phyloP scores from a whole-genome alignment of 2,113 vertebrate species.

The Callaeas wilsoni region DNA sequence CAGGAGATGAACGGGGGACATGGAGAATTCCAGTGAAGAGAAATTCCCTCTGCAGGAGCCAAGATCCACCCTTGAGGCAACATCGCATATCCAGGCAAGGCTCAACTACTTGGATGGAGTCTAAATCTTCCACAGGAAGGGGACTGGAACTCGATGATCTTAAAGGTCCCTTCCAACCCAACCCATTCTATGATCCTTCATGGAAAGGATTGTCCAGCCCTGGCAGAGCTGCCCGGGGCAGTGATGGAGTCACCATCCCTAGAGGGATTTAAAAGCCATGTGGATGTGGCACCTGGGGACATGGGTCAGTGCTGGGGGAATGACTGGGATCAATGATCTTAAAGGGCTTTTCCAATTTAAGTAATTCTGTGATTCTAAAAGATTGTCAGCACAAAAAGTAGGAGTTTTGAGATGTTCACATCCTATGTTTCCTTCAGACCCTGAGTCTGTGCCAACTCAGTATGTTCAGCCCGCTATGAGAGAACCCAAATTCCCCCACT shows the following conservation, averaged over 20 bases:
- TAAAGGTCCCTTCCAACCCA: background rate
- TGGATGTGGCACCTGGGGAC: background rate
- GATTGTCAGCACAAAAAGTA: background rate
- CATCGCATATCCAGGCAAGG: background rate
- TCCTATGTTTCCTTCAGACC: background rate
- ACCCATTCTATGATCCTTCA: background rate
- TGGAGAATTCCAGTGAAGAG: background rate
- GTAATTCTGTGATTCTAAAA: background rate
- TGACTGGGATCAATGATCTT: accelerated
- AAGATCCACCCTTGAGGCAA: background rate
- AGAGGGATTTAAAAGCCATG: background rate
- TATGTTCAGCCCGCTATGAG: background rate
- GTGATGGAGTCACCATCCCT: accelerated
- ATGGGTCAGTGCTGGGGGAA: background rate
- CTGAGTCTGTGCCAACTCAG: background rate
- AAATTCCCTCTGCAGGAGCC: background rate
- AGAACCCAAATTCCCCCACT: background rate
- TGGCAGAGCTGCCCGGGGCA: background rate
- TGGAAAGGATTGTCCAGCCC: background rate
- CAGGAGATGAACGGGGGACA: background rate
- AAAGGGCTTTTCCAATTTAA: background rate
- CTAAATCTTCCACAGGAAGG: background rate
- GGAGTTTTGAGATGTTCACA: background rate
- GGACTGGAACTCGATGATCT: background rate
- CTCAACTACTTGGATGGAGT: background rate